Conservation (phyloP, 2,888 invertebrate species). For the Chrysolina oricalcia region DNA sequence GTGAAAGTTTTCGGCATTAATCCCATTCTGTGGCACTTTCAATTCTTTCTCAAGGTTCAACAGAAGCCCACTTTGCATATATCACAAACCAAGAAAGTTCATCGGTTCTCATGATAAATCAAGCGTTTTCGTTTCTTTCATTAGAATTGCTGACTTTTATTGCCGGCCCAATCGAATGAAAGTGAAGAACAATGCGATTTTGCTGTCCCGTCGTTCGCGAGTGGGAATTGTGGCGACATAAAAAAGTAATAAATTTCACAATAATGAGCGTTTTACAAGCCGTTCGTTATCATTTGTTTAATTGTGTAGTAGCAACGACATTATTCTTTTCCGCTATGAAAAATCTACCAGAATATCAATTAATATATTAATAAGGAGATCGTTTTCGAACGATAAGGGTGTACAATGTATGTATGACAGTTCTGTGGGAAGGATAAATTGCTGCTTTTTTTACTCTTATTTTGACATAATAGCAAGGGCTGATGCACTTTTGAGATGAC, state of each 20-base stretch:
- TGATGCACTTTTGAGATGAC: too few relatives aligned
- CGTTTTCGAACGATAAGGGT: neutral
- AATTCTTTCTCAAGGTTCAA: neutral
- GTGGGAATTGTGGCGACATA: constrained; percentile 6
- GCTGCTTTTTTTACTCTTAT: neutral
- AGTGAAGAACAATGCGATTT: constrained; percentile 12
- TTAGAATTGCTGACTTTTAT: neutral
- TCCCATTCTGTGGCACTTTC: too few relatives aligned
- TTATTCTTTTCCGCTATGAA: neutral
- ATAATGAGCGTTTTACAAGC: constrained; percentile 12
- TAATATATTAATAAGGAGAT: neutral
- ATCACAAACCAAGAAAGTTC: neutral
- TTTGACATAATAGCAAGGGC: too few relatives aligned
- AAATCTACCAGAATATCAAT: neutral
- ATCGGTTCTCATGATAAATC: neutral
- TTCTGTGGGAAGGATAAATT: neutral
- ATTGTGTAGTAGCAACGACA: neutral
- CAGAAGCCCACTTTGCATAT: neutral
- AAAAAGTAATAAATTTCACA: constrained; percentile 5
- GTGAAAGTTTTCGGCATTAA: too few relatives aligned
- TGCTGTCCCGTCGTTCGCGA: constrained; percentile 1
- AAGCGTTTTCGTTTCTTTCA: neutral
- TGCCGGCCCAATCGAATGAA: neutral
- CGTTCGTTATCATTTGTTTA: constrained; percentile 7
- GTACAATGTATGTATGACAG: neutral